Conservation (phyloP, 2,888 invertebrate genomes). For the Atrina japonica region DNA sequence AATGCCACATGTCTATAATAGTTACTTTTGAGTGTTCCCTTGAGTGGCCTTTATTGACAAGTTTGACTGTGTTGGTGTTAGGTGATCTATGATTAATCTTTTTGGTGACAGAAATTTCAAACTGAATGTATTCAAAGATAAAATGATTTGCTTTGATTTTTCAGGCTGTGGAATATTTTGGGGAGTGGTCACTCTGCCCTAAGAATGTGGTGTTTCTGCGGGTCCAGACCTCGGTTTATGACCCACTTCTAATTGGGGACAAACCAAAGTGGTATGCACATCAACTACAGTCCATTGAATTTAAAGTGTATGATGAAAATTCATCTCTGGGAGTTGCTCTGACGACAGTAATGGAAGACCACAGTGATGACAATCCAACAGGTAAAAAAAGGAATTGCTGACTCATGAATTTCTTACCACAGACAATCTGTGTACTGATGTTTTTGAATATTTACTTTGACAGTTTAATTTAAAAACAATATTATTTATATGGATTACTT, state of each 20-base stretch:
- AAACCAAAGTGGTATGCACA: constrained; percentile 96
- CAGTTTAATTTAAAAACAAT: too few species aligned
- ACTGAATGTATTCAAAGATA: too few species aligned
- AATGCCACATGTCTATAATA: too few species aligned
- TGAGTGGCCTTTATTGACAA: too few species aligned
- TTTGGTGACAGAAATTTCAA: too few species aligned
- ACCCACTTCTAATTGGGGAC: constrained; percentile 97
- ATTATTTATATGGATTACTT: too few species aligned
- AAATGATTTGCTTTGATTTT: too few species aligned
- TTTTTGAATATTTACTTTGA: too few species aligned
- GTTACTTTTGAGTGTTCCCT: too few species aligned
- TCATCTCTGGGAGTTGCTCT: constrained; percentile 77
- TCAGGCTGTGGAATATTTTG: constrained; percentile 98
- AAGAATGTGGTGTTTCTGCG: constrained; percentile 98
- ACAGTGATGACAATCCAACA: constrained; percentile 79
- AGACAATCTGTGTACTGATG: too few species aligned
- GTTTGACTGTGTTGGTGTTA: too few species aligned
- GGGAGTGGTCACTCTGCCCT: constrained; percentile 98
- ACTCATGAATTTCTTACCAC: not conserved
- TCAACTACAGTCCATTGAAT: constrained; percentile 90
- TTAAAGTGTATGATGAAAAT: constrained; percentile 95
- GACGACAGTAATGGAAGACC: constrained; percentile 65
- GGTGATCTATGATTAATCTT: too few species aligned
- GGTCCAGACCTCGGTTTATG: constrained; percentile 96
- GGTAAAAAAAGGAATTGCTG: constrained; percentile 55